A percentile compares a stretch with the other conserved stretches of the same genome.
Conservation (phyloP, 2,888 invertebrate genomes). For the Drosophila koepferae region DNA sequence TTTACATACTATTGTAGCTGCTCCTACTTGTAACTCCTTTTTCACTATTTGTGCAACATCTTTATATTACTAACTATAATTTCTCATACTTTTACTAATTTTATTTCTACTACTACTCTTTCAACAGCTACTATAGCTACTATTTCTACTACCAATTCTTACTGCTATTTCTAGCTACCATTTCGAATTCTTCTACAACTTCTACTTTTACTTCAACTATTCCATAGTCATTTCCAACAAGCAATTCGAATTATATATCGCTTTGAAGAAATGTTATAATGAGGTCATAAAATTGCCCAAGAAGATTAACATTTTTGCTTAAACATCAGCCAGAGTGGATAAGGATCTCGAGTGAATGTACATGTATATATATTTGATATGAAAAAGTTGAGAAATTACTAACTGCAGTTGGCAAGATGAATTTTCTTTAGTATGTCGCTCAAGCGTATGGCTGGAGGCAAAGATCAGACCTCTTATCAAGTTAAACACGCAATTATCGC, state of each 20-base stretch:
- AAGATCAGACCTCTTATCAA: constrained; percentile 59
- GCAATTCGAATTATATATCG: not conserved
- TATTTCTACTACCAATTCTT: not conserved
- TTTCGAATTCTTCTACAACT: not conserved
- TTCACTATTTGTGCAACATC: too few relatives aligned
- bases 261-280: constrained; percentile 11
- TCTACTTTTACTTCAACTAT: not conserved
- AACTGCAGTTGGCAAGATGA: constrained; percentile 23
- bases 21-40: not conserved
- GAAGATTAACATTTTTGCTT: constrained; percentile 6
- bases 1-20: not conserved
- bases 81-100: not conserved
- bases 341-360: not conserved
- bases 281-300: constrained; percentile 9
- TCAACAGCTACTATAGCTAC: not conserved
- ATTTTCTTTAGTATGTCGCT: constrained; percentile 17
- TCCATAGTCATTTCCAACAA: not conserved
- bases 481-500: constrained; percentile 74
- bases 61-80: not conserved
- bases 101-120: not conserved
- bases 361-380: not conserved
- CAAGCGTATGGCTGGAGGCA: constrained; percentile 18
- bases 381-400: constrained; percentile 12
- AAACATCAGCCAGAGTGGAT: not conserved
- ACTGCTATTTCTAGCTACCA: not conserved